Conservation (phyloP, 2,888 invertebrate species). For the Ceriagrion tenellum region DNA sequence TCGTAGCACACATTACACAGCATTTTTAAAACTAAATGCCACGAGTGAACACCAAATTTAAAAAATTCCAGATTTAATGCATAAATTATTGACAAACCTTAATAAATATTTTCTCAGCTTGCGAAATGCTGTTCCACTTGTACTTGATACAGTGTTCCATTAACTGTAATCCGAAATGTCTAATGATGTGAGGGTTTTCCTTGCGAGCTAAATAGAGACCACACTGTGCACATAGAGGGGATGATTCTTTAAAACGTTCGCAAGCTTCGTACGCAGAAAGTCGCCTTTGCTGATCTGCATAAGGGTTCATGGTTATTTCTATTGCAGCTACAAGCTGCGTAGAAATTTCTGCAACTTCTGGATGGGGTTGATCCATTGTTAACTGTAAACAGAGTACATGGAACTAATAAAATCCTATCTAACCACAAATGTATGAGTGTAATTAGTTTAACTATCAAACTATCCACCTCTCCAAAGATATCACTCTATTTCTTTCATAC, state of each 20-base stretch:
- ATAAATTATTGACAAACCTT: conserved; percentile 80
- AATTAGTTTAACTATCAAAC: neutral
- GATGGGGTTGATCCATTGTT: conserved; percentile 59
- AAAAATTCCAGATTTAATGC: neutral
- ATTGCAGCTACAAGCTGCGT: conserved; percentile 90
- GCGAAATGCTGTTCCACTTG: conserved; percentile 93
- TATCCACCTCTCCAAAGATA: neutral
- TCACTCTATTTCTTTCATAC: neutral
- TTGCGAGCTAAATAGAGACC: conserved; percentile 89
- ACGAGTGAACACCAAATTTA: too few relatives aligned
- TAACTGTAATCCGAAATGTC: conserved; percentile 94
- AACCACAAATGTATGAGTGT: neutral
- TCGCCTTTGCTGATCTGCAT: conserved; percentile 86
- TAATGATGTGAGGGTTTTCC: conserved; percentile 86
- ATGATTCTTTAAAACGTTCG: conserved; percentile 89
- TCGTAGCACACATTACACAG: too few relatives aligned
- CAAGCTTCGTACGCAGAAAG: conserved; percentile 85
- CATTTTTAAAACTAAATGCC: too few relatives aligned
- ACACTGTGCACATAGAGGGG: conserved; percentile 92
- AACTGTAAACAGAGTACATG: neutral
- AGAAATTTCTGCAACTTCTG: conserved; percentile 78
- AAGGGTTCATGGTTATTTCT: conserved; percentile 90
- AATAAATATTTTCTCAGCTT: conserved; percentile 92
- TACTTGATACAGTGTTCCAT: conserved; percentile 97
- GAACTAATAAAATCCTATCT: neutral